These are phyloP conservation scores for Illadopsis cleaveri DNA, from an alignment of 2,113 vertebrate genomes.

Conservation along the genomic window DNA sequence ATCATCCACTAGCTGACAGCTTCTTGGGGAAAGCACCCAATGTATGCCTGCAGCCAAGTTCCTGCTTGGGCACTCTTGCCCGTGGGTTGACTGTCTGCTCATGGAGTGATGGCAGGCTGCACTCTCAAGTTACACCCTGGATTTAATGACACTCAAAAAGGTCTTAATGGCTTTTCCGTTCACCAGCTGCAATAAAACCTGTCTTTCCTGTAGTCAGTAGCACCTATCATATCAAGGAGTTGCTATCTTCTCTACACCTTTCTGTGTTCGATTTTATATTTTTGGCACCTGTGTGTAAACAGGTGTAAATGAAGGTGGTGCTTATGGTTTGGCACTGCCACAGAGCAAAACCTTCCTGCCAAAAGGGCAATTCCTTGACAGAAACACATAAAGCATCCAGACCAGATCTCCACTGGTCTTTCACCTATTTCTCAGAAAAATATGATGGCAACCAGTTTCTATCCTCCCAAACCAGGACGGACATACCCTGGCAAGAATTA, in stretches of 20 bases:
- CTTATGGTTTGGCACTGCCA: background rate
- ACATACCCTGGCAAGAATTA: background rate
- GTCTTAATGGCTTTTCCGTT: constrained; percentile 54
- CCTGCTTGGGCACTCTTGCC: background rate
- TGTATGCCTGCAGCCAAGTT: background rate
- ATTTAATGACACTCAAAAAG: constrained; percentile 26
- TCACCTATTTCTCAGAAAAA: background rate
- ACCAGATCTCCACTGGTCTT: background rate
- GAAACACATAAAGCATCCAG: background rate
- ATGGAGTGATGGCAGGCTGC: background rate
- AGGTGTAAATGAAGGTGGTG: background rate
- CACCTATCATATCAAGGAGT: background rate
- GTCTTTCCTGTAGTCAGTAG: background rate
- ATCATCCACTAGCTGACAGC: background rate
- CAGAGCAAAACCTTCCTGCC: background rate
- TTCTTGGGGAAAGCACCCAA: background rate
- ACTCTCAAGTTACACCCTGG: constrained; percentile 8
- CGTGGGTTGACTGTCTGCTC: background rate
- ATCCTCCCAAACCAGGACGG: background rate
- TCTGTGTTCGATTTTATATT: background rate
- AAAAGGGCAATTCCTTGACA: background rate
- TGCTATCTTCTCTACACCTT: background rate
- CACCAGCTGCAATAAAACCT: constrained; percentile 8
- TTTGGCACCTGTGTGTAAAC: background rate
- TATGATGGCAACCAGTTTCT: background rate